Percentiles rank a stretch among this genome's conserved stretches.
These are phyloP conservation scores for Melitaea cinxia DNA, from an alignment of 1,140 invertebrate genomes.

Conservation along the genomic window DNA sequence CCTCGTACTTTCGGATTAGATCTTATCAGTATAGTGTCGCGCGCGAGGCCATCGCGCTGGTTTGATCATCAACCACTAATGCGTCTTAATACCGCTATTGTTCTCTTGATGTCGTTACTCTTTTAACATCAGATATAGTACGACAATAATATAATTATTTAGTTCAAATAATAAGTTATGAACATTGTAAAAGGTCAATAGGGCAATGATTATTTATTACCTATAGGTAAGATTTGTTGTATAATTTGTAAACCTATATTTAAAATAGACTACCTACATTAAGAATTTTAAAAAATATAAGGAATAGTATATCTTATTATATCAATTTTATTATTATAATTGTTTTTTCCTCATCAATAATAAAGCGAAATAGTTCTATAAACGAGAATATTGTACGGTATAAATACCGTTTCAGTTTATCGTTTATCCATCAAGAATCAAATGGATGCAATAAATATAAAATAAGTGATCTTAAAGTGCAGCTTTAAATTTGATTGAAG, in stretches of 20 bases:
- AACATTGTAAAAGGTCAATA: neutral
- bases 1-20: slow-evolving; percentile 56
- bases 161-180: neutral
- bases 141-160: neutral
- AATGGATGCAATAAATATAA: slow-evolving; percentile 3
- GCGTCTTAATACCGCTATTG: slow-evolving; percentile 64
- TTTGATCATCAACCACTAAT: slow-evolving; percentile 71
- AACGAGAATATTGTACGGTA: neutral
- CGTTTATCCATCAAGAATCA: neutral
- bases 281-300: no score
- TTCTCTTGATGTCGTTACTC: slow-evolving; percentile 35
- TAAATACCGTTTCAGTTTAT: neutral
- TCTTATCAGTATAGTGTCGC: slow-evolving; percentile 58
- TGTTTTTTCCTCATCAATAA: no score
- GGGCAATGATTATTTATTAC: no score
- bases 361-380: no score
- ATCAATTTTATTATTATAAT: no score
- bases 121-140: neutral
- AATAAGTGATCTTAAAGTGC: slow-evolving; percentile 25
- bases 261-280: no score
- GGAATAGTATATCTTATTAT: no score
- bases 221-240: no score
- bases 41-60: slow-evolving; percentile 30
- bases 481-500: slow-evolving; percentile 46
- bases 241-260: no score